These are phyloP conservation scores for Glyphotaelius pellucidus DNA, from an alignment of 2,888 invertebrate species.

Conservation along the genomic window DNA sequence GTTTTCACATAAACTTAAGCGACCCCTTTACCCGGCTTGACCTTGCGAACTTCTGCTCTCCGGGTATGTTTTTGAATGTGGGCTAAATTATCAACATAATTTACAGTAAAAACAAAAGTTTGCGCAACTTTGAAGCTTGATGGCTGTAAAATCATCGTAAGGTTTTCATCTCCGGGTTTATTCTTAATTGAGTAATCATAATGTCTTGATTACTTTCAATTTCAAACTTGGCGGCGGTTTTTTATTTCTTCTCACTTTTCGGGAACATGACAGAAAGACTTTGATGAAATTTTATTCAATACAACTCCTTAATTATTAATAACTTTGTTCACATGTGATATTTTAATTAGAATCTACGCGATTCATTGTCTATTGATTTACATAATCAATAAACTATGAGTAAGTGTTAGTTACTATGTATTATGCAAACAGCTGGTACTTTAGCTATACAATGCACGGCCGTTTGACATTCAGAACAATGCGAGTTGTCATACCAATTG, in stretches of 20 bases:
- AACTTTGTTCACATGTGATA: neutral
- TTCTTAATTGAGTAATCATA: slow-evolving; percentile 40
- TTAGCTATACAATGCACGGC: neutral
- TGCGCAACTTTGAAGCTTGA: slow-evolving; percentile 45
- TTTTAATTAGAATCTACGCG: neutral
- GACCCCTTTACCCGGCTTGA: slow-evolving; percentile 51
- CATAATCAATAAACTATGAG: neutral
- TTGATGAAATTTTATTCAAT: neutral
- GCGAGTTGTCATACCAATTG: neutral
- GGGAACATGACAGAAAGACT: neutral
- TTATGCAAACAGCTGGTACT: neutral
- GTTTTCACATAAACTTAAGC: slow-evolving; percentile 56
- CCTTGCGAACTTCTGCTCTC: slow-evolving; percentile 34
- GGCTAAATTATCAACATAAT: slow-evolving; percentile 57
- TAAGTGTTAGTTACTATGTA: neutral
- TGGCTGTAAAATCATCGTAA: slow-evolving; percentile 52
- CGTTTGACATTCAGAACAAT: slow-evolving; percentile 42
- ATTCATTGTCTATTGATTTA: neutral
- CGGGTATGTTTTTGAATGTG: slow-evolving; percentile 45
- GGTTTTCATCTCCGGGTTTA: neutral
- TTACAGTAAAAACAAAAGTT: slow-evolving; percentile 49
- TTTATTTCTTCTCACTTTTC: neutral
- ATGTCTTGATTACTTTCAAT: slow-evolving; percentile 27
- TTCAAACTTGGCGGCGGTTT: neutral
- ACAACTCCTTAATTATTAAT: neutral